These are phyloP conservation scores for Lasioglossum figueresi DNA, from an alignment of 2,888 invertebrate species.

Conservation along the genomic window DNA sequence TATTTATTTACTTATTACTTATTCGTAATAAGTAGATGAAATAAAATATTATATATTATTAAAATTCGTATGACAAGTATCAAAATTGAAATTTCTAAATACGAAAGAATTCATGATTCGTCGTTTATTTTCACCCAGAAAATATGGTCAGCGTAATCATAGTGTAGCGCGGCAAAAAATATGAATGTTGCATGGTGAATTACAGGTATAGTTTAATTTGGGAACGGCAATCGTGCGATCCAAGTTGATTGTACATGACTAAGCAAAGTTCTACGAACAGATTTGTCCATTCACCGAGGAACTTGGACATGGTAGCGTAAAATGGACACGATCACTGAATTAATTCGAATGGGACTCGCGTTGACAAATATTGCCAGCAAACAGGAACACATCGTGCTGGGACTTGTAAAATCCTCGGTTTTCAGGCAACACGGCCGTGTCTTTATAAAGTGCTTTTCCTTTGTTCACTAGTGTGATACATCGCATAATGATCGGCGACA, in stretches of 20 bases:
- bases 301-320: not conserved
- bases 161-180: no score
- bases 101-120: no score
- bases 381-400: conserved; percentile 31
- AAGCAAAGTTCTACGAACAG: not conserved
- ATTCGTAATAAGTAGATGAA: no score
- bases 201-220: not conserved
- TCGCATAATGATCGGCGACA: conserved; percentile 42
- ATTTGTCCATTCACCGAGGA: not conserved
- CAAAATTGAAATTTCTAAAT: no score
- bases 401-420: conserved; percentile 40
- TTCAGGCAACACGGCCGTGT: conserved; percentile 28
- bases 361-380: conserved; percentile 25
- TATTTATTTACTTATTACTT: no score
- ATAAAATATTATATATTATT: no score
- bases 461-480: conserved; percentile 42
- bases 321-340: not conserved
- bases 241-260: conserved; percentile 1
- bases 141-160: no score
- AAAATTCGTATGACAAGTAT: no score
- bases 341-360: conserved; percentile 20
- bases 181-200: no score
- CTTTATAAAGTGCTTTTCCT: conserved; percentile 48
- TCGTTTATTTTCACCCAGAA: no score
- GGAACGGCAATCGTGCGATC: not conserved